phyloP scores from a whole-genome alignment of 2,113 vertebrate species.

The Bostrychus sinensis region DNA sequence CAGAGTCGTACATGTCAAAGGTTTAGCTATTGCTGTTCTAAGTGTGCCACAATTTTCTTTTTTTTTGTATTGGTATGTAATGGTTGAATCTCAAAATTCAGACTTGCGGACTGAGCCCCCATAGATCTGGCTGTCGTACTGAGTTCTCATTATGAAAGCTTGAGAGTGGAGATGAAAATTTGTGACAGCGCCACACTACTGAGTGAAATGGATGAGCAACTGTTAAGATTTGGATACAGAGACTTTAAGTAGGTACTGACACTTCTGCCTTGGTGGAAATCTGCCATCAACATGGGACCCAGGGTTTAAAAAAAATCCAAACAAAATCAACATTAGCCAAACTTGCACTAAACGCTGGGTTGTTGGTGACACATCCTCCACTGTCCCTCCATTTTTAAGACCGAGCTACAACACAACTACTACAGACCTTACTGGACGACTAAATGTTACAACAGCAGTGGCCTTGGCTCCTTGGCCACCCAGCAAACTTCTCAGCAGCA shows the following conservation, averaged over 20 bases:
- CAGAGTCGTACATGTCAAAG: conserved; percentile 63
- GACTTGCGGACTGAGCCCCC: conserved; percentile 77
- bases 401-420: conserved; percentile 51
- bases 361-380: conserved; percentile 64
- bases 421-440: conserved; percentile 62
- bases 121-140: conserved; percentile 49
- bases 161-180: conserved; percentile 29
- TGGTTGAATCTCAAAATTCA: conserved; percentile 61
- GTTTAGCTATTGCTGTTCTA: conserved; percentile 73
- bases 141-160: conserved; percentile 51
- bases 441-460: conserved; percentile 69
- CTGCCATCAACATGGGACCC: conserved; percentile 67
- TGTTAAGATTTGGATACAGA: conserved; percentile 34
- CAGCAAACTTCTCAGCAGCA: conserved; percentile 63
- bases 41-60: conserved; percentile 61
- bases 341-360: conserved; percentile 80
- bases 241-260: conserved; percentile 62
- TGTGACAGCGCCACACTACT: conserved; percentile 61
- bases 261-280: conserved; percentile 58
- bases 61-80: conserved; percentile 66
- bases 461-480: conserved; percentile 66
- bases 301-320: conserved; percentile 58
- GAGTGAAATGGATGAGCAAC: conserved; percentile 50
- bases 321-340: conserved; percentile 73
- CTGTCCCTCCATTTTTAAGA: conserved; percentile 59